Evolutionary conservation across 2,113 vertebrate genomes (phyloP), one percentile per base, ranked within the genome.

Genomic region (Acrocephalus kingi): DNA sequence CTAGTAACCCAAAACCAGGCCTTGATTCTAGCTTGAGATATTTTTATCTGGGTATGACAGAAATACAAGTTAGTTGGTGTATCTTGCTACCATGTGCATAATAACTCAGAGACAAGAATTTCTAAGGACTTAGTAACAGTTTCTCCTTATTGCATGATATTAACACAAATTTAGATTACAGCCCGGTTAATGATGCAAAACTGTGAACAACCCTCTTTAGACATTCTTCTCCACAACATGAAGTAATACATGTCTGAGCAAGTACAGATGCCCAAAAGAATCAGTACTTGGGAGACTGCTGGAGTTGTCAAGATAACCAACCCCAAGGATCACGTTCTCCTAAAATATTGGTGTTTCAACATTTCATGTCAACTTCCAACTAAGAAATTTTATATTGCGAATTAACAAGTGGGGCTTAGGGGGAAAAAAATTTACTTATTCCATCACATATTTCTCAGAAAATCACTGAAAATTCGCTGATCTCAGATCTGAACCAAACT

Each of bases 381-480:
- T 41, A 48, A 49, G 22, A 72, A 64, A 82, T 5, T 0, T 7
- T 16, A 17, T 20, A 62, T n/a, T 2, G 0, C 13, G 66, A 81
- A 63, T 49, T 51, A 80, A 68, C 10, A 37, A 45, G 4, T 43
- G 7, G 11, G 11, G 6, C 31, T 84, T 13, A 18, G 45, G 46
- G 28, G 52, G 1, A 51, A 49, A 27, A 15, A 3, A 7, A 1
- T 30, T 4, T 46, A 61, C 5, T 48, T 75, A 61, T 54, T 68
- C 31, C 21, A 51, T 37, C 2, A 30, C 1, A 2, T 19, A 46
- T 33, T 81, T 55, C n/a, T 52, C n/a, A 86, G 15, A 62, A 77
- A 78, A n/a, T 15, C 28, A 62, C 23, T 55, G 22, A 61, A 59
- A 69, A 64, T 18, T 59, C 43, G 48, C 16, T 2, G 8, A n/a